Base-by-base conservation (phyloP, 2,113 vertebrate genomes). In the Nansenia antarctica region DNA sequence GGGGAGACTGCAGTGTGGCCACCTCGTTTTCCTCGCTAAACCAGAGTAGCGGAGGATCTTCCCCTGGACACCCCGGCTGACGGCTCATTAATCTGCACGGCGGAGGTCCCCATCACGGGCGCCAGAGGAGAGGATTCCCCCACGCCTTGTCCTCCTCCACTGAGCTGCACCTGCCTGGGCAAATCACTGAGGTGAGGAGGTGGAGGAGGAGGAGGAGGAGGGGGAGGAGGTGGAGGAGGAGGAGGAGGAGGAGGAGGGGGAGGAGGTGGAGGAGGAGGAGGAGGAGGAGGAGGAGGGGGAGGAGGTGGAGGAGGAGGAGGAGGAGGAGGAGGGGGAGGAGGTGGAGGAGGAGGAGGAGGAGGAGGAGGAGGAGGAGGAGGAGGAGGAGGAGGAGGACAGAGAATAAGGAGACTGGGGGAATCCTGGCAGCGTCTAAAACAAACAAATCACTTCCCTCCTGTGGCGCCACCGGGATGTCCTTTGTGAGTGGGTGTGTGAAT, bases 51-150 rank as follows among this genome's bases (percentile, higher is more conserved):
- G 39, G 53, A 72, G 79, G 81, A 85, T 80, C 85, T 81, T 85
- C 83, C 82, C 74, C 73, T 76, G 62, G 87, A 88, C 80, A 75
- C 76, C 81, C n/a, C 70, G 72, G 83, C 79, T 85, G 88, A 91
- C 83, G 81, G 87, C 85, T 90, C 87, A 87, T 90, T 87, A 91
- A 89, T 90, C 88, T 89, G 62, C 73, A 77, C 70, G 76, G 75
- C 76, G 82, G 86, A 84, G 81, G 84, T 83, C 78, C 84, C 79
- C 79, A 73, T 76, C 42, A 18, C 67, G 58, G 82, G 83, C 60
- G 1, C 76, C 76, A 73, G 76, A 62, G 69, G 73, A 11, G 67
- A 90, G 84, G 84, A 87, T 84, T 87, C 76, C 82, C 72, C 85
- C 62, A 31, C 42, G 55, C 79, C 52, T 62, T 15, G 7, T 70